These are phyloP conservation scores for Drosophila mettleri DNA, from an alignment of 2,888 invertebrate species.

Conservation along the genomic window DNA sequence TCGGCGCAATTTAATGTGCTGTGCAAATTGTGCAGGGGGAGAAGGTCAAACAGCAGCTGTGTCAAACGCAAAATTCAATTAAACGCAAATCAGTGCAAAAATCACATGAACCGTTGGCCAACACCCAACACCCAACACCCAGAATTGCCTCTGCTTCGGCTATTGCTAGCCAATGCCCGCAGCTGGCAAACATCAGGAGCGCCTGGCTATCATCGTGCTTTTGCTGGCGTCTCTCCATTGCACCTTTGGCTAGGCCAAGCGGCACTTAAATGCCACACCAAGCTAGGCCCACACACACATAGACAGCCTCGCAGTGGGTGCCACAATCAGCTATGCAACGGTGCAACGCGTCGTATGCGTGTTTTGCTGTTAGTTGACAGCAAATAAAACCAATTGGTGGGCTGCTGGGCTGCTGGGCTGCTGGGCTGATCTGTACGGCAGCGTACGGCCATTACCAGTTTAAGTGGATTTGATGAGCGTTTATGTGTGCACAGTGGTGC, in stretches of 20 bases:
- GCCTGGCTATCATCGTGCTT: slow-evolving; percentile 29
- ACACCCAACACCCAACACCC: slow-evolving; percentile 6
- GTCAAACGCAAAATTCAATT: slow-evolving; percentile 74
- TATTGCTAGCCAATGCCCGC: slow-evolving; percentile 2
- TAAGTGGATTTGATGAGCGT: slow-evolving; percentile 81
- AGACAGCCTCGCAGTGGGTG: slow-evolving; percentile 2
- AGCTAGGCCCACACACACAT: slow-evolving; percentile 15
- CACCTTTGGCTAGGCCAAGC: slow-evolving; percentile 52
- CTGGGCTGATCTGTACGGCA: slow-evolving; percentile 25
- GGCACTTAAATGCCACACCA: slow-evolving; percentile 59
- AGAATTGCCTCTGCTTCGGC: neutral
- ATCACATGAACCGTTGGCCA: slow-evolving; percentile 50
- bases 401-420: neutral
- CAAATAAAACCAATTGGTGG: slow-evolving; percentile 66
- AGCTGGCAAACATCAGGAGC: slow-evolving; percentile 38
- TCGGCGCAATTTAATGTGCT: slow-evolving; percentile 60
- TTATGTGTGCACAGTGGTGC: slow-evolving; percentile 53
- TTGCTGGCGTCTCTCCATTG: slow-evolving; percentile 25
- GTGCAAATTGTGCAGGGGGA: slow-evolving; percentile 32
- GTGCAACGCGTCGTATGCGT: slow-evolving; percentile 57
- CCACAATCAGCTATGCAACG: slow-evolving; percentile 35
- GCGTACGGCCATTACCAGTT: slow-evolving; percentile 60
- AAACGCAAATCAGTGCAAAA: slow-evolving; percentile 75
- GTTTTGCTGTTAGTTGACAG: slow-evolving; percentile 67
- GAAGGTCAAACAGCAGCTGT: slow-evolving; percentile 37